These are phyloP conservation scores for Melanaphis sacchari DNA, from an alignment of 1,140 invertebrate species.

Conservation along the genomic window DNA sequence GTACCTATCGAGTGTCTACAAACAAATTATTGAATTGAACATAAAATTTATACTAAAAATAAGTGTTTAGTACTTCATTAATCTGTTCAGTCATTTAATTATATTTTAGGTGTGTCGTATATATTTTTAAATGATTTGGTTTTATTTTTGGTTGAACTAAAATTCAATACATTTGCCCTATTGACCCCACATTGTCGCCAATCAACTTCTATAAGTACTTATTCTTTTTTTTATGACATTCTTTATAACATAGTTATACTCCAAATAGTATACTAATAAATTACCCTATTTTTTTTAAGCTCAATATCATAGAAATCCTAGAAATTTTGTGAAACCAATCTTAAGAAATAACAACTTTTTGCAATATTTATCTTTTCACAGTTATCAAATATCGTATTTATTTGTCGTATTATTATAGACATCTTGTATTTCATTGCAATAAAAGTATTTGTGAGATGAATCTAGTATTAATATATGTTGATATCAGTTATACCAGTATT, in stretches of 20 bases:
- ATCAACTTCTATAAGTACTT: not conserved
- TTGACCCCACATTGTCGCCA: not conserved
- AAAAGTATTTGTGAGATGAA: not conserved
- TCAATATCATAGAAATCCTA: not conserved
- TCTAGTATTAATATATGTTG: not conserved
- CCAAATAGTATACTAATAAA: not conserved
- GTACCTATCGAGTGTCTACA: not conserved
- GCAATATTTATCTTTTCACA: not conserved
- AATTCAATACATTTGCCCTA: not conserved
- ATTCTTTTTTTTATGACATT: not conserved
- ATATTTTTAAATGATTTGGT: not conserved
- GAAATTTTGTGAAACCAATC: not conserved
- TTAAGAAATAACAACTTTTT: not conserved
- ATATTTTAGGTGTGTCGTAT: not conserved
- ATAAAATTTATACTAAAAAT: not conserved
- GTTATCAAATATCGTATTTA: not conserved
- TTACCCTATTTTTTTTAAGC: not conserved
- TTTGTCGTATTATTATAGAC: not conserved
- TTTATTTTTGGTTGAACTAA: conserved; percentile 21
- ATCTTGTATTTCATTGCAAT: not conserved
- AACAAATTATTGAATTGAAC: not conserved
- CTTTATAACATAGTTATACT: not conserved
- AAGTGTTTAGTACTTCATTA: not conserved
- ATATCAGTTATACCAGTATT: not conserved
- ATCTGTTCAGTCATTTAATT: not conserved